phyloP scores from a whole-genome alignment of 2,888 invertebrate species.

The Apamea epomidion region DNA sequence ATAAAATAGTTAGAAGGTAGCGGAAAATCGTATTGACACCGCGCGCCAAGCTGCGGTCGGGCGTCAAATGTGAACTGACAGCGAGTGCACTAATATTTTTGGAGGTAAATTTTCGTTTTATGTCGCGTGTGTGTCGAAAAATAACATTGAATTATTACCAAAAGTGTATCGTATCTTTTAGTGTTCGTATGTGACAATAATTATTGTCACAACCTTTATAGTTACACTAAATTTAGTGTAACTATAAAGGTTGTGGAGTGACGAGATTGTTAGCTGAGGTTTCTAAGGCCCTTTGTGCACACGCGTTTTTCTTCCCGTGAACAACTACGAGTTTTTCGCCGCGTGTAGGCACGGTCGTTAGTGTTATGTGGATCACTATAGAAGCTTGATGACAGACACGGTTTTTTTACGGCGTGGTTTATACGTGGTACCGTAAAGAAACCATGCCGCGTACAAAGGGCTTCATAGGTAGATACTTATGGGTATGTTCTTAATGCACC shows the following conservation, averaged over 20 bases:
- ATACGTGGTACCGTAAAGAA: neutral
- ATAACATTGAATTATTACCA: conserved; percentile 10
- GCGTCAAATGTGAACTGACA: conserved; percentile 61
- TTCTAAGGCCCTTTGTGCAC: neutral
- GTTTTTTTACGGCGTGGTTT: too few species aligned
- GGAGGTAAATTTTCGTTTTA: conserved; percentile 15
- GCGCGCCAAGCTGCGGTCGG: conserved; percentile 60
- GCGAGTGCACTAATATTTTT: conserved; percentile 45
- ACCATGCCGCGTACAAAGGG: neutral
- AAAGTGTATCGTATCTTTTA: conserved; percentile 5
- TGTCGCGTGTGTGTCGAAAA: conserved; percentile 22
- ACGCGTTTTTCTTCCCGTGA: neutral
- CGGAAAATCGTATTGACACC: conserved; percentile 77
- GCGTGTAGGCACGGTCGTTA: neutral
- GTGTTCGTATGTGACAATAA: neutral
- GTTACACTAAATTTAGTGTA: neutral
- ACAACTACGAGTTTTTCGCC: neutral
- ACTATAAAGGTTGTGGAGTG: neutral
- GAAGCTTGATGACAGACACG: neutral
- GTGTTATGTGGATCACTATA: neutral
- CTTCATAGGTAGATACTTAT: neutral
- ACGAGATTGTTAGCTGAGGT: neutral
- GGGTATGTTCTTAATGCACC: neutral
- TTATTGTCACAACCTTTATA: too few species aligned
- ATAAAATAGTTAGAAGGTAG: conserved; percentile 74